Evolutionary conservation across 53 echinoderm and acorn worm genomes (phyloP), one percentile per base, ranked within the genome.

Genomic region (Antedon mediterranea): DNA sequence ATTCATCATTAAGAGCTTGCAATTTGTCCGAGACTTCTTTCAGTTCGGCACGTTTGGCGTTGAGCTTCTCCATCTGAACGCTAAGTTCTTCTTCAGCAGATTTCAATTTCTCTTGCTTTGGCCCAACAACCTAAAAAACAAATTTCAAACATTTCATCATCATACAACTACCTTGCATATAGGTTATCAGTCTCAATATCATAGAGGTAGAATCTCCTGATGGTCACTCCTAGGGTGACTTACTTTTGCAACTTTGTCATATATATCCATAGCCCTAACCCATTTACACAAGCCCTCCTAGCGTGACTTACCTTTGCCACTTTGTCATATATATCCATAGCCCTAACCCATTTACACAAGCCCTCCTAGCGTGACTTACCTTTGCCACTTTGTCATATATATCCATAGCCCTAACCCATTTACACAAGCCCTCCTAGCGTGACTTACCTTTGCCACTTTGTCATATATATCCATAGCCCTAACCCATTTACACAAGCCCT

Each of bases 181-280:
- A 34, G 13, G 23, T 28, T 32, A 77, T 23, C 33, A 3, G 33
- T 7, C n/a, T 11, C 32, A 30, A 30, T 32, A 18, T 31, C 31
- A 30, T 31, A 27, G 28, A 11, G 18, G 31, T 44, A 43, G 14
- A 30, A 78, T 23, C 43, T 43, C 29, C 29, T 32, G 28, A 34
- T 72, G 32, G 76, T 29, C 31, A n/a, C 3, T 13, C 27, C 74
- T 43, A n/a, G n/a, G n/a, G n/a, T n/a, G n/a, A 77, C 82, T 79
- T 79, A 95, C 97, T 97, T 95, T 95, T 32, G 97, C 91, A 0
- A 95, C 97, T 79, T 86, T 89, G 78, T 95, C 97, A 31, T 95
- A 95, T 2, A 87, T 86, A 30, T 95, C 97, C 92, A 95, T 92
- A 70, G 97, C 97, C 43, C 89, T 76, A 30, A 95, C 97, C 97